Conservation (phyloP, 2,113 vertebrate genomes). For the Aplodontia rufa region DNA sequence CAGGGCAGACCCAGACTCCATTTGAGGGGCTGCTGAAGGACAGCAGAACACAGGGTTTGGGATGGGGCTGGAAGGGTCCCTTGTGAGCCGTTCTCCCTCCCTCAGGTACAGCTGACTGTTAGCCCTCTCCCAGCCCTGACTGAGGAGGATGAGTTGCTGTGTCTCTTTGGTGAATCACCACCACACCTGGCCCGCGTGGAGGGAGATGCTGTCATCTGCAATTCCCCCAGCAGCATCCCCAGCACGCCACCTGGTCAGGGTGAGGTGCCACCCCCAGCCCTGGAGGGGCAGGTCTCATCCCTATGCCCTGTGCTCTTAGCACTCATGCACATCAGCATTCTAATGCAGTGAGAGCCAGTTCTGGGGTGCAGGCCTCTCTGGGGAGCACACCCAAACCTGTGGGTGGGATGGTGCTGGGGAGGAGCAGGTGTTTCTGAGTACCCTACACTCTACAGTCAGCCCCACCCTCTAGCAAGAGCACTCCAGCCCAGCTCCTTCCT, state of each 20-base stretch:
- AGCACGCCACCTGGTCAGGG: constrained; percentile 83
- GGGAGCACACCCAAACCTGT: too few species aligned
- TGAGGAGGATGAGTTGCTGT: constrained; percentile 77
- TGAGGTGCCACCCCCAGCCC: constrained; percentile 65
- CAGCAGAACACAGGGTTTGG: too few species aligned
- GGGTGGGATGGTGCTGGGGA: neutral
- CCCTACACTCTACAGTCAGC: too few species aligned
- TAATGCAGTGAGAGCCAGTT: neutral
- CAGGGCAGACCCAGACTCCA: neutral
- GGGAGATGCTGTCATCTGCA: constrained; percentile 78
- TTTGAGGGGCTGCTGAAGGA: too few species aligned
- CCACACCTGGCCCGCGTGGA: constrained; percentile 7
- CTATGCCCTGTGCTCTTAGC: neutral
- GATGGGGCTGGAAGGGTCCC: rapidly evolving
- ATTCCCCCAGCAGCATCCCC: constrained; percentile 78
- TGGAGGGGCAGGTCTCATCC: too few species aligned
- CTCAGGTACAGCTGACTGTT: constrained; percentile 85
- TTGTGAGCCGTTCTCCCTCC: rapidly evolving
- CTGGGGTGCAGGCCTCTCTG: neutral
- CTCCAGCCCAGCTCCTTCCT: neutral
- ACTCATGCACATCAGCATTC: neutral
- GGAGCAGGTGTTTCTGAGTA: neutral
- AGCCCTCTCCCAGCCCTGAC: constrained; percentile 83
- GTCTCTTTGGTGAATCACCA: constrained; percentile 80
- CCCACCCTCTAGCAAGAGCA: neutral